Evolutionary conservation across 2,888 invertebrate genomes (phyloP), one percentile per base, ranked within the genome.

Genomic region (Lacanobia wlatinum): DNA sequence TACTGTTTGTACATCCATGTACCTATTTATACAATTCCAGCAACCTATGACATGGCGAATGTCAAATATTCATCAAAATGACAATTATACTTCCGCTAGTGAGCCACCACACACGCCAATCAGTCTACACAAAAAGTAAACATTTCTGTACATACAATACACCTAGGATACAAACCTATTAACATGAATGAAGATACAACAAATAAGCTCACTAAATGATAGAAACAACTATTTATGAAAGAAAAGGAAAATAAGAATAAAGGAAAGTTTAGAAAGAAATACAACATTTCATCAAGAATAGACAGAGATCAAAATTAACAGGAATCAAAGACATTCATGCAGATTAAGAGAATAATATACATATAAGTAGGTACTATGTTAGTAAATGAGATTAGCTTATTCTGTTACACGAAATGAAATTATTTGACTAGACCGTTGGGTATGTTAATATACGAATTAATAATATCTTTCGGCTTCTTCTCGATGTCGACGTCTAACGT

Each of bases 371-470:
- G 82, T 79, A 74, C 70, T 84, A 83, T 23, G 70, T 73, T 55
- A 78, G 68, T 82, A 78, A 80, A 79, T 88, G 87, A 88, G 87
- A 88, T 89, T 88, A 79, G 66, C 78, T 77, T 76, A 83, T 64
- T 68, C 62, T 84, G 80, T 73, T 78, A 84, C 62, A 78, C 72
- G 70, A 80, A 71, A 68, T 74, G 73, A 84, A 90, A 87, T 91
- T 92, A 95, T 89, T 94, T 95, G 94, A 96, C 95, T 95, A 95
- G 94, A 92, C 95, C 94, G 83, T 95, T 95, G 72, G 94, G 92
- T 85, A 90, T 87, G 83, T 94, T 95, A 48, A 93, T 91, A 83
- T 96, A 96, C 83, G 85, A 90, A 83, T 91, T 93, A 83, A 90
- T 87, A 85, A 90, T 88, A 84, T 94, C 92, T 66, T 92, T 90